These are phyloP conservation scores for Oenanthe oenanthe DNA, from an alignment of 2,113 vertebrate species.

Conservation along the genomic window DNA sequence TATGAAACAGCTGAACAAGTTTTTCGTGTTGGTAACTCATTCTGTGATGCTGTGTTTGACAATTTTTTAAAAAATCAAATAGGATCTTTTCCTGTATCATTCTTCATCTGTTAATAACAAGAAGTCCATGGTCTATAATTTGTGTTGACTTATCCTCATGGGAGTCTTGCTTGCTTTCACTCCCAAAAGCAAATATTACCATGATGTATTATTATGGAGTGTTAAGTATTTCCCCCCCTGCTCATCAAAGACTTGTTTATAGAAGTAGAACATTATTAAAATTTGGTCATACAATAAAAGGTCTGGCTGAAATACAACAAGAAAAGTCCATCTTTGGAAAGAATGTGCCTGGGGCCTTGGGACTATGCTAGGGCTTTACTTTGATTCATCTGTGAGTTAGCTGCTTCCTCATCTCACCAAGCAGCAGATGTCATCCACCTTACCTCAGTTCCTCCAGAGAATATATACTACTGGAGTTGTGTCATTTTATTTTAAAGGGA, in stretches of 20 bases:
- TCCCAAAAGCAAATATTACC: neutral
- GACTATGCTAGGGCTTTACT: neutral
- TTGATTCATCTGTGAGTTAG: neutral
- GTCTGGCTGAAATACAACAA: neutral
- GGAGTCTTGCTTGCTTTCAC: neutral
- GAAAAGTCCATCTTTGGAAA: neutral
- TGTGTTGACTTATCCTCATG: neutral
- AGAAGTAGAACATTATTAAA: neutral
- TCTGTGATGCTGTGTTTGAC: neutral
- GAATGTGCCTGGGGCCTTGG: neutral
- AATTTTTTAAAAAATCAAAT: neutral
- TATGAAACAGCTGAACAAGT: neutral
- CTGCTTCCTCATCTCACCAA: neutral
- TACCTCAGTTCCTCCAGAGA: neutral
- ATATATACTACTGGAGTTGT: neutral
- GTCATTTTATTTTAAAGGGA: neutral
- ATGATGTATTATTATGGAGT: neutral
- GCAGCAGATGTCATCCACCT: neutral
- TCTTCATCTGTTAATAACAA: neutral
- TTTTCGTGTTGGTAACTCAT: neutral
- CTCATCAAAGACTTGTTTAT: neutral
- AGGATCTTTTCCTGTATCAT: neutral
- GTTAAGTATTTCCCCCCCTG: neutral
- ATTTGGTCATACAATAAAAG: neutral
- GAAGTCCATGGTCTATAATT: neutral